Evolutionary conservation across 2,888 invertebrate genomes (phyloP).

Genomic region (Rambutsinella grinnellia): DNA sequence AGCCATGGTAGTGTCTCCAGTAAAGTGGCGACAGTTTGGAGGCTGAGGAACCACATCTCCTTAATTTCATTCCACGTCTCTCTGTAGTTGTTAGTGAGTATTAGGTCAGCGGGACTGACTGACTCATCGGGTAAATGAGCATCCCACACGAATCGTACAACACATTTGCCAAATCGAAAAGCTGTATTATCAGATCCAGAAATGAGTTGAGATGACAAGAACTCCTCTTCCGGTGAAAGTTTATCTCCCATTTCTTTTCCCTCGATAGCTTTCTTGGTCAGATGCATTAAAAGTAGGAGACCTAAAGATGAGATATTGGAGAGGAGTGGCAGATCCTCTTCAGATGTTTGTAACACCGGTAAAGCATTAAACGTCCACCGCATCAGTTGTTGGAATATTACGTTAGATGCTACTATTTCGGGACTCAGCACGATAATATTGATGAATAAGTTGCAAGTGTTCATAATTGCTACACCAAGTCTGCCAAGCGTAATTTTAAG

Average conservation of each 20-base stretch:
- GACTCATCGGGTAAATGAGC: conserved; percentile 83
- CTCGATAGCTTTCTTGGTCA: conserved; percentile 78
- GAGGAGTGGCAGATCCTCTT: conserved; percentile 85
- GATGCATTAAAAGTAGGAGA: conserved; percentile 84
- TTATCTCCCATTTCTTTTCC: conserved; percentile 54
- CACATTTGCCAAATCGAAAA: conserved; percentile 88
- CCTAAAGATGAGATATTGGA: conserved; percentile 89
- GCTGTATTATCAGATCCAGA: conserved; percentile 75
- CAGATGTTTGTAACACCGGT: conserved; percentile 50
- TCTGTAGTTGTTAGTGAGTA: conserved; percentile 88
- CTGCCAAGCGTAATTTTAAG: conserved; percentile 84
- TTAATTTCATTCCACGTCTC: conserved; percentile 90
- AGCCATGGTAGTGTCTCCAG: conserved; percentile 88
- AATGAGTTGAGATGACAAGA: conserved; percentile 70
- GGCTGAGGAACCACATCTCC: conserved; percentile 93
- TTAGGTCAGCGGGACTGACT: conserved; percentile 82
- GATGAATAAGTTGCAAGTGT: conserved; percentile 92
- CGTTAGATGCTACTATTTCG: conserved; percentile 83
- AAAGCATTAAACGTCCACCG: conserved; percentile 64
- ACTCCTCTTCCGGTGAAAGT: conserved; percentile 64
- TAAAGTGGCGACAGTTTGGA: conserved; percentile 91
- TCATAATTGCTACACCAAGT: conserved; percentile 86
- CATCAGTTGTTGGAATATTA: conserved; percentile 84
- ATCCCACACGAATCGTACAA: conserved; percentile 92
- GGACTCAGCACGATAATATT: conserved; percentile 91